A percentile compares a stretch with the other conserved stretches of the same genome.
phyloP scores from a whole-genome alignment of 2,888 invertebrate species.

The Lissonota sp. region DNA sequence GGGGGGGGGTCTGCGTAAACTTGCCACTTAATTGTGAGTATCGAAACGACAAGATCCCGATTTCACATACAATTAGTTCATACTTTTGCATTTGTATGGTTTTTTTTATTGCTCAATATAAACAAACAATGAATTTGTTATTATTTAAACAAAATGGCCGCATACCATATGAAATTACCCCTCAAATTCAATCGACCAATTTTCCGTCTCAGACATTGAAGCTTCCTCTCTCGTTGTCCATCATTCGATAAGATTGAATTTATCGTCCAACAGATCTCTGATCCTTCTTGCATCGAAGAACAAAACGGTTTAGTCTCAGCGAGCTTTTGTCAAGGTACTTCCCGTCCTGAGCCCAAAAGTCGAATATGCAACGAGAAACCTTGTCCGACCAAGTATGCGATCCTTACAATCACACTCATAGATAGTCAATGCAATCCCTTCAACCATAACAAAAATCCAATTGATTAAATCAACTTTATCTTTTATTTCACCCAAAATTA shows the following conservation, averaged over 20 bases:
- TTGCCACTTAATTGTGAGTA: no score
- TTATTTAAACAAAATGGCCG: no score
- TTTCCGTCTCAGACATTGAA: conserved; percentile 4
- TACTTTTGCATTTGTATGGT: no score
- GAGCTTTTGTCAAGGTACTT: conserved; percentile 82
- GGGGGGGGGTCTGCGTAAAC: no score
- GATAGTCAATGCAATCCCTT: no score
- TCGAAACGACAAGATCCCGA: no score
- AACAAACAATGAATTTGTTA: no score
- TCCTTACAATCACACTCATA: no score
- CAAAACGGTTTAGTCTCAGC: conserved; percentile 86
- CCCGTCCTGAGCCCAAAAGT: conserved; percentile 82
- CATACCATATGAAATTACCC: no score
- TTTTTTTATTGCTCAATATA: no score
- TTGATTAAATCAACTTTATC: not conserved
- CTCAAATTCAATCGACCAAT: not conserved
- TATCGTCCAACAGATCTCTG: conserved; percentile 75
- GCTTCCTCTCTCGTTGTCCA: not conserved
- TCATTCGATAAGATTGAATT: not conserved
- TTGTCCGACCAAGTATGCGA: conserved; percentile 83
- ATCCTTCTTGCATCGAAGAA: conserved; percentile 86
- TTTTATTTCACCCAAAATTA: not conserved
- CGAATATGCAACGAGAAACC: conserved; percentile 84
- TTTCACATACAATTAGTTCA: no score
- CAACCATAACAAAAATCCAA: not conserved